Evolutionary conservation across 1,140 invertebrate species (phyloP).

Genomic region (Drosophila pectinifera): DNA sequence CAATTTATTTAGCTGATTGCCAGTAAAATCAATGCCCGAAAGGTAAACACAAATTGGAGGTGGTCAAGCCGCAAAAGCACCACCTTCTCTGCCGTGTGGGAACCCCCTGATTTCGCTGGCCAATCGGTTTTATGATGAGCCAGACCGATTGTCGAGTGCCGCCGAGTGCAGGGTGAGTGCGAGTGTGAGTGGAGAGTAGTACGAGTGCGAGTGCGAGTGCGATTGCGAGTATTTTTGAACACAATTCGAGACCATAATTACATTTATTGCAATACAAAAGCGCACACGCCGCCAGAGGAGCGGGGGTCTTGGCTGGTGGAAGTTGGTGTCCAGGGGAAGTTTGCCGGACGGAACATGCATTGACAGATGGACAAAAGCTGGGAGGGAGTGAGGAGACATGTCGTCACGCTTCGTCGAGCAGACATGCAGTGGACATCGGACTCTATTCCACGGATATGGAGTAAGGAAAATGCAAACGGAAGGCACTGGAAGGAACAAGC

Average conservation of each 20-base stretch:
- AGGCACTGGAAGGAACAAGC: background rate
- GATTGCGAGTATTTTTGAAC: conserved; percentile 53
- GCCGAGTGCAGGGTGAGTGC: background rate
- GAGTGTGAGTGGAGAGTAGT: no score
- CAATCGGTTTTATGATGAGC: conserved; percentile 17
- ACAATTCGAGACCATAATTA: conserved; percentile 77
- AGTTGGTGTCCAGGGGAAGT: conserved; percentile 33
- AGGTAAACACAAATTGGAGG: conserved; percentile 43
- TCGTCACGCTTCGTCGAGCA: conserved; percentile 79
- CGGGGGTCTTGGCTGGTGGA: conserved; percentile 4
- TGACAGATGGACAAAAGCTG: conserved; percentile 48
- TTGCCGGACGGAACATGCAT: conserved; percentile 40
- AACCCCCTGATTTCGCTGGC: background rate
- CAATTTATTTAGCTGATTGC: conserved; percentile 49
- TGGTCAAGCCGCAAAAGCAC: conserved; percentile 39
- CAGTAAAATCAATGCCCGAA: conserved; percentile 43
- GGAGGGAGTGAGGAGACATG: conserved; percentile 60
- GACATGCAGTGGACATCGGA: conserved; percentile 63
- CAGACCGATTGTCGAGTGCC: conserved; percentile 28
- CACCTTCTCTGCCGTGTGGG: conserved; percentile 21
- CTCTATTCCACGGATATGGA: conserved; percentile 47
- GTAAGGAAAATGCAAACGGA: conserved; percentile 41
- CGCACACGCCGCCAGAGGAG: conserved; percentile 17
- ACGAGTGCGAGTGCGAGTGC: conserved; percentile 7
- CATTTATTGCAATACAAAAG: conserved; percentile 77